Evolutionary conservation across 2,797 vertebrate genomes (phyloP).

Genomic region (Simalia tracyae): DNA sequence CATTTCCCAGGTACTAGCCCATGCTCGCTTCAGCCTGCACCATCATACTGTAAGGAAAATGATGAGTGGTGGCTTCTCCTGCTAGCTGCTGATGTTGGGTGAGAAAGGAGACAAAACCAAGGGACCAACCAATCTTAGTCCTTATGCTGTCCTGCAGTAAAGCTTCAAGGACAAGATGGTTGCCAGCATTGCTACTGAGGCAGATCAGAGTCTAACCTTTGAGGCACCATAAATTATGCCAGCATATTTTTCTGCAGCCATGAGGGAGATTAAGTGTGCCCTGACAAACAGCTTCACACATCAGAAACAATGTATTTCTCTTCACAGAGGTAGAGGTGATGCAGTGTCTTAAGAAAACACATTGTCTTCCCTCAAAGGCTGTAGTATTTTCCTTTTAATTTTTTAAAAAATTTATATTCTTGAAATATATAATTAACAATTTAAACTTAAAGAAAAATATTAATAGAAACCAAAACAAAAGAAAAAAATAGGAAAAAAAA

Average conservation of each 20-base stretch:
- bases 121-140: background rate
- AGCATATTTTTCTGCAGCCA: background rate
- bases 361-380: background rate
- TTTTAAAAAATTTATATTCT: background rate
- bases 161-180: background rate
- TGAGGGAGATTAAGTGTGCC: background rate
- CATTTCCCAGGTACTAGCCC: no score
- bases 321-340: background rate
- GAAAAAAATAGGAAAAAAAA: background rate
- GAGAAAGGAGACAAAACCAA: background rate
- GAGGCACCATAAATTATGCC: background rate
- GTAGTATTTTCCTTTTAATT: background rate
- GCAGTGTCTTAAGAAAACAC: background rate
- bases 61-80: no score
- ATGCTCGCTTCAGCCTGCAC: no score
- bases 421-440: background rate
- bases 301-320: background rate
- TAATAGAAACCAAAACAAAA: background rate
- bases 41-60: no score
- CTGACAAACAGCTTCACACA: background rate
- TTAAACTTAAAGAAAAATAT: background rate
- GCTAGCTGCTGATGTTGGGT: no score
- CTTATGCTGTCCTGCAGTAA: background rate
- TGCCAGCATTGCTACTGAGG: background rate
- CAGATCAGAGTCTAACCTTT: background rate